Evolutionary conservation across 2,888 invertebrate genomes (phyloP).

Genomic region (Euplagia quadripunctaria): DNA sequence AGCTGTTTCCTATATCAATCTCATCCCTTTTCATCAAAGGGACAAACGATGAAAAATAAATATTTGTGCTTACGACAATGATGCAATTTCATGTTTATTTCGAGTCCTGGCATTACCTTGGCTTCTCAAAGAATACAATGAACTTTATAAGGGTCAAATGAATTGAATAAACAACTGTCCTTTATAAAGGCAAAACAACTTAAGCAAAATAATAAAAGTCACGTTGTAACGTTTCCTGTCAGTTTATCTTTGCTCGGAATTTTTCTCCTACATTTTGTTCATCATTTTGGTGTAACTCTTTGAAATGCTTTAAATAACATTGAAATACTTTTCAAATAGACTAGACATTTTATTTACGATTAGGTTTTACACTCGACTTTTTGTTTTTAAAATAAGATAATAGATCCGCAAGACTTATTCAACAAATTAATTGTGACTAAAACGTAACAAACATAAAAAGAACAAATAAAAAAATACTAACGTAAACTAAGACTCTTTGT

Average conservation of each 20-base stretch:
- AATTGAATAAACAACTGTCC: slow-evolving; percentile 7
- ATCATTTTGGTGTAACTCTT: neutral
- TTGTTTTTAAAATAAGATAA: too few species aligned
- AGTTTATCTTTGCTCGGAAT: neutral
- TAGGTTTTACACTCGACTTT: too few species aligned
- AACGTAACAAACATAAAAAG: too few species aligned
- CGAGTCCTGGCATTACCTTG: slow-evolving; percentile 27
- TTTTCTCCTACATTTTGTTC: neutral
- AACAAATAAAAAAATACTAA: too few species aligned
- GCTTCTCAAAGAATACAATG: slow-evolving; percentile 16
- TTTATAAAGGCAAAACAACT: slow-evolving; percentile 6
- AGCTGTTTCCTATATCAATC: slow-evolving; percentile 27
- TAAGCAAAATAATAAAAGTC: neutral
- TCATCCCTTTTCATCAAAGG: slow-evolving; percentile 36
- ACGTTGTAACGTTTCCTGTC: neutral
- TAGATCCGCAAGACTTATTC: too few species aligned
- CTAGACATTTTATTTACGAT: too few species aligned
- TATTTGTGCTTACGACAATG: slow-evolving; percentile 41
- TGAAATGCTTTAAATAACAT: neutral
- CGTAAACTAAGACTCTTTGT: too few species aligned
- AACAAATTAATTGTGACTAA: too few species aligned
- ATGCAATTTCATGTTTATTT: slow-evolving; percentile 38
- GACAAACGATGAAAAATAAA: slow-evolving; percentile 33
- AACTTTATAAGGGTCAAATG: slow-evolving; percentile 2
- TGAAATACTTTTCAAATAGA: neutral